Evolutionary conservation across 2,888 invertebrate genomes (phyloP), one percentile per base, ranked within the genome.

Genomic region (Furcula furcula): DNA sequence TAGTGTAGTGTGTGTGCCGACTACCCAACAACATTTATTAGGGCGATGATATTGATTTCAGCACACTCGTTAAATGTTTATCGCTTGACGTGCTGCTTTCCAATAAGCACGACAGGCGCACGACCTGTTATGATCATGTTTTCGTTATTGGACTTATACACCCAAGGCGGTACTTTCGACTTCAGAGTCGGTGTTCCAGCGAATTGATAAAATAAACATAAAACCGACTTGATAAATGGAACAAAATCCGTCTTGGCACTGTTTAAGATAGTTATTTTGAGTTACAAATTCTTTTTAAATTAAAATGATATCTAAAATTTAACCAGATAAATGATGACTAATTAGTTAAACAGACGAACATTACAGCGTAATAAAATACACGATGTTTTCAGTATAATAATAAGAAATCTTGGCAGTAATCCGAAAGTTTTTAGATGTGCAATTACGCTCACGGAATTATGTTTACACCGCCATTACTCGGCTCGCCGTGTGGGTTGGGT

Each of bases 401-500:
- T 34, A 34, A 34, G 42, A 55, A 37, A 29, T 3, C 35, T 55
- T 59, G 56, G 41, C 54, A 40, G 38, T 26, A 32, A 23, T 40
- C 31, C 35, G 28, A 40, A 41, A 39, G 33, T 46, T 31, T 40
- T 59, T 47, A 53, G 37, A 40, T 34, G 40, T 40, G 35, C 39
- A 45, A 53, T 46, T 46, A 48, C 29, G 32, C 28, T 30, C 27
- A 35, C 35, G 34, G 26, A 23, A 42, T 50, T 53, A 31, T 34
- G 28, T 43, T 41, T 27, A 38, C 36, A 30, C n/a, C n/a, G n/a
- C n/a, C n/a, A n/a, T n/a, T n/a, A n/a, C n/a, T n/a, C n/a, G n/a
- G n/a, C n/a, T 29, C 34, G 35, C 27, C 36, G 40, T 40, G 46
- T 49, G 40, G 47, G 39, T 37, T n/a, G 25, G 10, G n/a, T n/a